Evolutionary conservation across 2,888 invertebrate species (phyloP), one percentile per base, ranked within the genome.

Genomic region (Dorcus parallelipipedus): DNA sequence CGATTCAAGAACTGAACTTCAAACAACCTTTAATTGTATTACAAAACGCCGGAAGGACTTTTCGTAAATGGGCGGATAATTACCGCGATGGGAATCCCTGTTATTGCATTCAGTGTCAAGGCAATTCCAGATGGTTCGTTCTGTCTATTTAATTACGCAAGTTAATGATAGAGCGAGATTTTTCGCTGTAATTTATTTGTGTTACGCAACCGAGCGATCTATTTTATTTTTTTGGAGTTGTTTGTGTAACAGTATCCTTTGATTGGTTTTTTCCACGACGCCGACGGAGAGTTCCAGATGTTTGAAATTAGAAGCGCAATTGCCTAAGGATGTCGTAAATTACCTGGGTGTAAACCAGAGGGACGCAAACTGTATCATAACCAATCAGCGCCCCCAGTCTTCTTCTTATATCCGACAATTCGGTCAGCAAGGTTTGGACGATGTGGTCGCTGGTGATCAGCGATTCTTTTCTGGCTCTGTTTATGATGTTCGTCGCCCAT

Each of bases 401-500:
- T 70, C 91, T 82, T 71, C 96, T 82, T 69, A 95, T 95, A 73
- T 94, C 93, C 3, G 95, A 95, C 55, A 97, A 81, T 76, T 95
- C 95, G 63, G 91, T 88, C 55, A 95, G 81, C 62, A 96, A 83
- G 2, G 95, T 95, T 79, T 95, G 93, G 8, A 96, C 93, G 63
- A 96, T 93, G 70, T 95, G 95, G 78, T 96, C 96, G 67, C 91
- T 93, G 49, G 87, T 84, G 66, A 94, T 94, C 56, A 93, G 80
- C 0, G 89, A 87, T 70, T 95, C 94, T 72, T 91, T 91, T 59
- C 93, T 81, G 3, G 94, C 93, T 57, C 93, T 82, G 78, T 93
- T 93, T 66, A 95, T 92, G 63, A 95, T 91, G 75, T 93, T 93
- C 4, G 93, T 93, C 43, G 94, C 94, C 95, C 95, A 95, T 10